phyloP scores from a whole-genome alignment of 2,888 invertebrate species.

The Amiota minor region DNA sequence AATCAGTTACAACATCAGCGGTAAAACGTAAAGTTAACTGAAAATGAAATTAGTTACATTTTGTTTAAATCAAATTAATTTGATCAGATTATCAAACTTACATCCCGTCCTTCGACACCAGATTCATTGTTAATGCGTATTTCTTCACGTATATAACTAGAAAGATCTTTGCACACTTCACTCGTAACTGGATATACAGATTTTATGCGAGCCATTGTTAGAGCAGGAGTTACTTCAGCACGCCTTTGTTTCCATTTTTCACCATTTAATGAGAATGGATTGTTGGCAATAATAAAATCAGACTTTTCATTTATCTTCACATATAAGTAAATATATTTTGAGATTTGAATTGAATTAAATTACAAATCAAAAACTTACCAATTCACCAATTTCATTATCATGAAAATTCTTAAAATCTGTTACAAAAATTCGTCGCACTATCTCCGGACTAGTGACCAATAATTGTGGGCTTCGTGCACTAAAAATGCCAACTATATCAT shows the following conservation, averaged over 20 bases:
- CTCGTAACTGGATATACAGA: conserved; percentile 74
- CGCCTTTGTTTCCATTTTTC: conserved; percentile 75
- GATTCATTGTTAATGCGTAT: conserved; percentile 54
- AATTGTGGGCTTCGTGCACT: conserved; percentile 67
- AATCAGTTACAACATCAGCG: conserved; percentile 73
- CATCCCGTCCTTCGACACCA: conserved; percentile 73
- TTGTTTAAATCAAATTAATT: background rate
- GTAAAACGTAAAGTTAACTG: conserved; percentile 71
- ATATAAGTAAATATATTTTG: background rate
- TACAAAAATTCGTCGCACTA: conserved; percentile 70
- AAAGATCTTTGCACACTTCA: conserved; percentile 72
- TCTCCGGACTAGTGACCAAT: conserved; percentile 68
- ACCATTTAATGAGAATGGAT: conserved; percentile 74
- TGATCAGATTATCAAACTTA: conserved; percentile 43
- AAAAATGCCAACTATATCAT: conserved; percentile 73
- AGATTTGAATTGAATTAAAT: background rate
- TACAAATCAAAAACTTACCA: conserved; percentile 35
- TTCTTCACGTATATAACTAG: conserved; percentile 70
- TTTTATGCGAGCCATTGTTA: conserved; percentile 75
- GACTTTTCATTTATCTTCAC: conserved; percentile 66
- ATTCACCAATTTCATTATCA: conserved; percentile 58
- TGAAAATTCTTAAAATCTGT: conserved; percentile 72
- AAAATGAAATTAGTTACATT: background rate
- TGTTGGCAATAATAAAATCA: conserved; percentile 74
- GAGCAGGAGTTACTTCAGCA: conserved; percentile 74